Percentiles rank a stretch among this genome's conserved stretches.
Conservation (phyloP, 2,888 invertebrate species). For the Pseudococcus jackbeardsleyi region DNA sequence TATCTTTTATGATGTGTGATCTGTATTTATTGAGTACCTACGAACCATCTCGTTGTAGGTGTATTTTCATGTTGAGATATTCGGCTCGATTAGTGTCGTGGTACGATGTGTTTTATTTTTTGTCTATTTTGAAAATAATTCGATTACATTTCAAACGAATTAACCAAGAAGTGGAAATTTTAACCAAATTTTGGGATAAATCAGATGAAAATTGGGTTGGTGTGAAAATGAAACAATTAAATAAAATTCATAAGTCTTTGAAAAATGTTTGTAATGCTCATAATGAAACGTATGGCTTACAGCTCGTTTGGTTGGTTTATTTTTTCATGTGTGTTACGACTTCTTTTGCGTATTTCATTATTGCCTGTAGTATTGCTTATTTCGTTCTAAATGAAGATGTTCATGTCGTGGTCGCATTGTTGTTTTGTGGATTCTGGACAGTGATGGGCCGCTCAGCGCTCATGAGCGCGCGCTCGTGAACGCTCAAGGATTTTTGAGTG, state of each 20-base stretch:
- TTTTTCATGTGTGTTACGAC: background rate
- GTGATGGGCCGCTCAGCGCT: too few species aligned
- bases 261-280: constrained; percentile 35
- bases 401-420: background rate
- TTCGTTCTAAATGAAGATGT: background rate
- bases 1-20: background rate
- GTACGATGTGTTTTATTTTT: constrained; percentile 39
- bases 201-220: background rate
- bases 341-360: background rate
- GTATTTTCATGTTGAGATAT: background rate
- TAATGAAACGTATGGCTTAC: background rate
- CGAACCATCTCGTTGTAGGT: background rate
- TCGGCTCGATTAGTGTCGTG: constrained; percentile 43
- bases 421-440: background rate
- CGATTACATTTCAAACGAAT: background rate
- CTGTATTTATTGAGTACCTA: background rate
- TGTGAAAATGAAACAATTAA: background rate
- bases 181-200: background rate
- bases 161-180: background rate
- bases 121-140: constrained; percentile 39
- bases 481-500: too few species aligned
- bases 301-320: constrained; percentile 8
- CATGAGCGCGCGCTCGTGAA: too few species aligned
- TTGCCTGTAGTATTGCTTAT: background rate
- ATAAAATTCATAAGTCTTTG: constrained; percentile 4